phyloP scores from a whole-genome alignment of 2,888 invertebrate species.

The Pammene fasciana region DNA sequence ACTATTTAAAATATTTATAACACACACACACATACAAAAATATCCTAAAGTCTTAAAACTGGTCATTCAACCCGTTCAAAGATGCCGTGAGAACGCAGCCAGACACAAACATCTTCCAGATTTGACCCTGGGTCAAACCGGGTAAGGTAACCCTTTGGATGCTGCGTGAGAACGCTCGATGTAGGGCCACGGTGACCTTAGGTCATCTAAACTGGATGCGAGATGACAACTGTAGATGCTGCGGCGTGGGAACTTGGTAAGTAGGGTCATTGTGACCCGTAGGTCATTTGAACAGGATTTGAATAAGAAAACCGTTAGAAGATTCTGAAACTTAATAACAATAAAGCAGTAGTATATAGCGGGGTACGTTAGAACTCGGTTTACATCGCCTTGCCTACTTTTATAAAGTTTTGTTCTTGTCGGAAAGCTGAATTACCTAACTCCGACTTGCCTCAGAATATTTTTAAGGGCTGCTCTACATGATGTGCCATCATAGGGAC shows the following conservation, averaged over 20 bases:
- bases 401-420: too few relatives aligned
- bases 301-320: slow-evolving; percentile 13
- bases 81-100: slow-evolving; percentile 4
- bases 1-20: neutral
- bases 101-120: slow-evolving; percentile 4
- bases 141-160: slow-evolving; percentile 19
- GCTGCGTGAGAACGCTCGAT: slow-evolving; percentile 13
- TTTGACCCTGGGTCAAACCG: slow-evolving; percentile 13
- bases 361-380: too few relatives aligned
- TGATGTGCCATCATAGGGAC: too few relatives aligned
- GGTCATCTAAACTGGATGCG: slow-evolving; percentile 26
- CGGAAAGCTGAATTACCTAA: too few relatives aligned
- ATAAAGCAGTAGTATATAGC: too few relatives aligned
- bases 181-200: slow-evolving; percentile 17
- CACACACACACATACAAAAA: neutral
- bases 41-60: slow-evolving; percentile 3
- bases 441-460: too few relatives aligned
- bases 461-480: too few relatives aligned
- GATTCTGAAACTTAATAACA: too few relatives aligned
- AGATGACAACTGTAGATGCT: slow-evolving; percentile 24
- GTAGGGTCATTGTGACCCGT: slow-evolving; percentile 29
- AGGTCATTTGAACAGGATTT: slow-evolving; percentile 30
- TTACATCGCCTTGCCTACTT: too few relatives aligned
- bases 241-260: slow-evolving; percentile 22
- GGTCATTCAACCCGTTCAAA: neutral